Evolutionary conservation across 2,888 invertebrate genomes (phyloP), one percentile per base, ranked within the genome.

Genomic region (Hirtodrosophila confusa): DNA sequence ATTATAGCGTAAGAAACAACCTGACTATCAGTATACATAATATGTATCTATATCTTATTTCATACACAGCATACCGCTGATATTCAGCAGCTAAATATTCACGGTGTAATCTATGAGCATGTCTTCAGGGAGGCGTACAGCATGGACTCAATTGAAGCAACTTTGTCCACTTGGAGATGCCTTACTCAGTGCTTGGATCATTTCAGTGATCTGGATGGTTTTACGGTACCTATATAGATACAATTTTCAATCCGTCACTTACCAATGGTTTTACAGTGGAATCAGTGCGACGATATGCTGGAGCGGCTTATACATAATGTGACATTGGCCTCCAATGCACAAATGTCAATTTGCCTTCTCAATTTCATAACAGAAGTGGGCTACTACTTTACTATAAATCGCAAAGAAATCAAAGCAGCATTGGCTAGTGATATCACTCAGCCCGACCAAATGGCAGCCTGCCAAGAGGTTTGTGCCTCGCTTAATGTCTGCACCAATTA

Each of bases 261-360:
- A 43, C 11, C 8, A 1, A 4, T 33, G 0, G 10, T 17, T 7
- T 44, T 70, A 3, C 60, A 91, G 91, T 91, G 91, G 91, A 90
- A 82, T 56, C 75, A 86, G 57, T 79, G 88, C 4, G 91, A 91
- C 49, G 91, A 91, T 55, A 84, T 91, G 85, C 77, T 91, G 43
- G 90, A 90, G 37, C 80, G 82, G 0, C 76, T 90, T 4, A 58
- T 90, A n/a, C 83, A 84, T 6, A 88, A 86, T 60, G 80, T 90
- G 8, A 78, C 85, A 1, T 57, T 91, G 31, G 69, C 89, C 1
- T 69, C 90, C 0, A 79, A 83, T 7, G 69, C 72, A 0, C 39
- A 75, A 23, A 66, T 86, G 17, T 84, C 86, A 0, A 71, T 88
- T 35, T 77, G 86, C 33, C 54, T 89, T 43, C 58, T 91, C n/a